Percentiles rank a stretch among this genome's conserved stretches.
phyloP scores from a whole-genome alignment of 2,113 vertebrate genomes.

The Maylandia zebra region DNA sequence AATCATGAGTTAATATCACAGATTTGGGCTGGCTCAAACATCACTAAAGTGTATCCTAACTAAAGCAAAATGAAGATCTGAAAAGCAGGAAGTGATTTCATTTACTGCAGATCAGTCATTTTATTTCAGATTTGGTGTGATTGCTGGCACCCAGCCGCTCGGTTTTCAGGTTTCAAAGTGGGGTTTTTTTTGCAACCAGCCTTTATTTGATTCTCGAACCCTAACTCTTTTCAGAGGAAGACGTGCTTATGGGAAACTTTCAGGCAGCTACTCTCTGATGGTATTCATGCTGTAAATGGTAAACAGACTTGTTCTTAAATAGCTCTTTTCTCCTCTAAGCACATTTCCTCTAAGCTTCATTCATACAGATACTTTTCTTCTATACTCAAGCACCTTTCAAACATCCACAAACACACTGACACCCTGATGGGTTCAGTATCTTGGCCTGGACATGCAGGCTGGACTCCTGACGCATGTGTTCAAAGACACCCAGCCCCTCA shows the following conservation, averaged over 20 bases:
- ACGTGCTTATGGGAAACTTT: background rate
- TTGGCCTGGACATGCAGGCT: background rate
- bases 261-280: background rate
- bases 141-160: background rate
- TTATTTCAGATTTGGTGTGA: background rate
- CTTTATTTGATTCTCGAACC: background rate
- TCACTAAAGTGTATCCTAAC: background rate
- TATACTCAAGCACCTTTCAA: background rate
- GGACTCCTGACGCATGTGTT: background rate
- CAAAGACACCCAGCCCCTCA: background rate
- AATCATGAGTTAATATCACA: background rate
- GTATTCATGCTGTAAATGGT: background rate
- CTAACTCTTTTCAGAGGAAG: background rate
- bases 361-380: background rate
- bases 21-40: background rate
- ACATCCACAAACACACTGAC: background rate
- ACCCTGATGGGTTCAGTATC: background rate
- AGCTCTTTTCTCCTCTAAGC: background rate
- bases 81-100: background rate
- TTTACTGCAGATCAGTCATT: background rate
- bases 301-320: background rate
- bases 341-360: background rate
- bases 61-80: background rate
- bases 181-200: fast-evolving
- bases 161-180: background rate